Evolutionary conservation across 2,888 invertebrate genomes (phyloP), one percentile per base, ranked within the genome.

Genomic region (Drosophila cognata): DNA sequence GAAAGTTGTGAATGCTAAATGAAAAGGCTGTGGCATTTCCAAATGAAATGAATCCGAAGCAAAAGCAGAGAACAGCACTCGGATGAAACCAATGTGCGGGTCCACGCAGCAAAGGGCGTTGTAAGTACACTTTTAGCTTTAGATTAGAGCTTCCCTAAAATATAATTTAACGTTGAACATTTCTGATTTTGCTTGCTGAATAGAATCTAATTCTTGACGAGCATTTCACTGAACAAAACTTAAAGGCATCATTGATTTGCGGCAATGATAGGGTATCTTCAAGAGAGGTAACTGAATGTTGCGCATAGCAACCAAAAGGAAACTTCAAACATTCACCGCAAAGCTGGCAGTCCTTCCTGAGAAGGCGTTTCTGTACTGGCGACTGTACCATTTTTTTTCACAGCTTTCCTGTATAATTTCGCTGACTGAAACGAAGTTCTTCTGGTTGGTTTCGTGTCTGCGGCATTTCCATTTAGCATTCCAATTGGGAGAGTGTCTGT

Each of bases 371-470:
- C 36, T 46, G 13, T 31, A 25, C 16, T 71, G 57, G 50, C 52
- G 67, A 82, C 82, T 83, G 79, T 79, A 79, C 76, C 35, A 60
- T 68, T 71, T 63, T 51, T 57, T 52, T 46, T 46, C 13, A 46
- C 13, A 7, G 46, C 11, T 29, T 48, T 35, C 51, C 29, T 60
- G 61, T 59, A 51, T 65, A 70, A 70, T 70, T 82, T 67, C 51
- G 68, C 62, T 63, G 78, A 69, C 75, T 71, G 64, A 71, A 75
- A 66, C 61, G 61, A 79, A 86, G 75, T 83, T 82, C 82, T 90
- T 88, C 83, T 84, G 87, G 81, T 88, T 84, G 83, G 85, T 79
- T 84, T 88, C 82, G 70, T 68, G 85, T 90, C 88, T 87, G 85
- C 83, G 79, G 84, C 84, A 85, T 87, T 88, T 82, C 59, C 75